phyloP scores from a whole-genome alignment of 1,140 invertebrate species.

The Triops longicaudatus region DNA sequence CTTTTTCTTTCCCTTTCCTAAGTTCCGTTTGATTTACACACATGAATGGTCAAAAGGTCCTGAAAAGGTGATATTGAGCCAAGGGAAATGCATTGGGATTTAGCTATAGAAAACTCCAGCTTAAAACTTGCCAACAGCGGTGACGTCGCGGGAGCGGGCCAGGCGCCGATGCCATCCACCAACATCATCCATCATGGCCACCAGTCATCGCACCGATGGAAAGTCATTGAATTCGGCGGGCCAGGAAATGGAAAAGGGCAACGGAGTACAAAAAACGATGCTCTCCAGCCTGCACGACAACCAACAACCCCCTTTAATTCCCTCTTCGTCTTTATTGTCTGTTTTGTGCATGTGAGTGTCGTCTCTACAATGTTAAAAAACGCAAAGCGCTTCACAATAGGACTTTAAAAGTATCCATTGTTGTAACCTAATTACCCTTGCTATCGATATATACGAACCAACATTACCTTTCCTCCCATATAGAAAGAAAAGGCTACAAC shows the following conservation, averaged over 20 bases:
- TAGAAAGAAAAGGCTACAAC: neutral
- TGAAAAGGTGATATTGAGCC: neutral
- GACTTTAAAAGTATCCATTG: neutral
- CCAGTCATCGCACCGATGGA: slow-evolving; percentile 9
- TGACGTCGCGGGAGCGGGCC: slow-evolving; percentile 3
- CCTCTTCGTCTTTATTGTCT: neutral
- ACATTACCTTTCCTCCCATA: neutral
- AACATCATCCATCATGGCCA: slow-evolving; percentile 1
- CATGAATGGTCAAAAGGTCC: slow-evolving; percentile 3
- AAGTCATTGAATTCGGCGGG: slow-evolving; percentile 14
- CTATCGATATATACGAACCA: neutral
- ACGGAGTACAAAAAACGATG: slow-evolving; percentile 8
- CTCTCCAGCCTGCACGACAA: neutral
- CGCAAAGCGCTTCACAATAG: neutral
- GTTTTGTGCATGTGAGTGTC: too few species aligned
- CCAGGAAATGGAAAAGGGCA: slow-evolving; percentile 14
- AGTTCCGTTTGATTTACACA: neutral
- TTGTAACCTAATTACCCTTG: slow-evolving; percentile 15
- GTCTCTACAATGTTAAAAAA: neutral
- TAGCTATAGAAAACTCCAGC: neutral
- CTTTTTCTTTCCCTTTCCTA: neutral
- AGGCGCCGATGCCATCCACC: slow-evolving; percentile 1
- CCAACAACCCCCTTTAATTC: neutral
- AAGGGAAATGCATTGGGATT: neutral
- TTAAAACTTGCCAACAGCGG: neutral